Conservation (phyloP, 2,888 invertebrate genomes). For the Bellardia pandia region DNA sequence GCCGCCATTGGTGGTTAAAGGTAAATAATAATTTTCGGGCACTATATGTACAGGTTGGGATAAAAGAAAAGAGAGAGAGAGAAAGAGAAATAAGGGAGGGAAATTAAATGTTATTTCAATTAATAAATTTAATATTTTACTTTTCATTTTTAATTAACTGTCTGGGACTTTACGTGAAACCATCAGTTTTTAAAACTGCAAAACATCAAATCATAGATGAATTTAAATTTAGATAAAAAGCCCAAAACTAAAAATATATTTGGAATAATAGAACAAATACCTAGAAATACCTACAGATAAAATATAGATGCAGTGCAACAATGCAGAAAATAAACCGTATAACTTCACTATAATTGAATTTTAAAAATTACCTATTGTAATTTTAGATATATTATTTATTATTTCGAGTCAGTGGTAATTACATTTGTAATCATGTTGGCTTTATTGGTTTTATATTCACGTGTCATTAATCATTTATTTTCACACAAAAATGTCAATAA, state of each 20-base stretch:
- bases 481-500: too few species aligned
- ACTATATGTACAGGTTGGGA: slow-evolving; percentile 83
- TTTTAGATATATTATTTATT: too few species aligned
- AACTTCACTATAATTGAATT: too few species aligned
- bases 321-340: too few species aligned
- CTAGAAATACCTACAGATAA: too few species aligned
- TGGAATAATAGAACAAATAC: neutral
- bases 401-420: too few species aligned
- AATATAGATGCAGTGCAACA: too few species aligned
- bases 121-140: neutral
- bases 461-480: too few species aligned
- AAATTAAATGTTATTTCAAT: slow-evolving; percentile 32
- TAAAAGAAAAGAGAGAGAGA: slow-evolving; percentile 42
- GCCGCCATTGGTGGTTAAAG: slow-evolving; percentile 77
- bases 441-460: too few species aligned
- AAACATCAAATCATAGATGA: neutral
- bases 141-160: neutral
- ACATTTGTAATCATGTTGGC: too few species aligned
- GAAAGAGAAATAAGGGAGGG: slow-evolving; percentile 32
- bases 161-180: slow-evolving; percentile 3
- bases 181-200: neutral
- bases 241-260: neutral
- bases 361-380: too few species aligned
- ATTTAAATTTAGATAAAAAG: neutral
- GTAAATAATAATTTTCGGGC: slow-evolving; percentile 86